These are phyloP conservation scores for Alligator mississippiensis DNA, from an alignment of 2,113 vertebrate genomes.

Conservation along the genomic window DNA sequence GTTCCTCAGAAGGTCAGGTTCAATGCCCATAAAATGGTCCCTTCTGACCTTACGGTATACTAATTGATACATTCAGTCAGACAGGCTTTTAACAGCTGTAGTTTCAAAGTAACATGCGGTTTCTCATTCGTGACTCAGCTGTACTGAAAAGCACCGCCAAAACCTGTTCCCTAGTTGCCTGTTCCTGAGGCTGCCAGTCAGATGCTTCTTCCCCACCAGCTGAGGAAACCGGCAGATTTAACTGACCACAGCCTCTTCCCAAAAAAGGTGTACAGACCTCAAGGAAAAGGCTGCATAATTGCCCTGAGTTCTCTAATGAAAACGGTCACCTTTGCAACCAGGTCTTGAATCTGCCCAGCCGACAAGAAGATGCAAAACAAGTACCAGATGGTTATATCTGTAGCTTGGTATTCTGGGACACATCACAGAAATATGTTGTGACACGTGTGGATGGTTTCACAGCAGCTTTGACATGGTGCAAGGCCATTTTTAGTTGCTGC, in stretches of 20 bases:
- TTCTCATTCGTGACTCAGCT: background rate
- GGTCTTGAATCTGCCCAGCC: background rate
- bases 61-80: background rate
- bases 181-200: background rate
- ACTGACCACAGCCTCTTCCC: background rate
- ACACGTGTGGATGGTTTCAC: no score
- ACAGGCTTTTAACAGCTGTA: background rate
- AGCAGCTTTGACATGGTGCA: background rate
- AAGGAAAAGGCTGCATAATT: accelerated
- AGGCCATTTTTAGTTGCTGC: no score
- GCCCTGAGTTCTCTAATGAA: accelerated
- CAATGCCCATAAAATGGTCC: no score
- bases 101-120: accelerated
- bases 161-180: background rate
- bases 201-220: background rate
- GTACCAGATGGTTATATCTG: background rate
- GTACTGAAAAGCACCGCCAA: background rate
- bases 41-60: background rate
- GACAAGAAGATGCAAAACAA: background rate
- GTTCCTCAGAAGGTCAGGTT: accelerated
- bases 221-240: background rate
- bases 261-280: accelerated
- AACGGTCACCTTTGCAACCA: background rate
- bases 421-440: accelerated
- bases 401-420: accelerated